Base-by-base conservation (phyloP, 2,888 invertebrate genomes). In the Antitype chi region DNA sequence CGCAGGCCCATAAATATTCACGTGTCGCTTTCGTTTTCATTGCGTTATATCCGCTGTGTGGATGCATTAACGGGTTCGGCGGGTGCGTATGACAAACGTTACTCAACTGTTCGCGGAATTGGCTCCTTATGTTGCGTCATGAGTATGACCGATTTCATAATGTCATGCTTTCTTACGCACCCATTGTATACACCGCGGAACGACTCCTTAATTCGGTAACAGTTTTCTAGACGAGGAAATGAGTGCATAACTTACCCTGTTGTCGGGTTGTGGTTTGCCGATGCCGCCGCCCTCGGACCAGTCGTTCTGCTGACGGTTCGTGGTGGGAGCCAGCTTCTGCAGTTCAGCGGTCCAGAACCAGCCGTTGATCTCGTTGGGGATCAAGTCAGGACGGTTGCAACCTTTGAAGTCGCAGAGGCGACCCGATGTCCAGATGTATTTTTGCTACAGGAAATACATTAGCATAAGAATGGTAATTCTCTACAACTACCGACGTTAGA, bases 281-380 rank as follows among this genome's bases (percentile, higher is more conserved):
- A 98, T 98, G 87, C 99, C 99, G 89, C 99, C 99, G 85, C 97
- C 98, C 92, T 98, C 98, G 57, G 98, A 98, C 99, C 99, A 99
- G 95, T 99, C 99, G 94, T 98, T 98, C 92, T 98, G 98, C 73
- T 97, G 97, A 71, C 98, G 97, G 95, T 98, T 98, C 76, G 97
- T 98, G 74, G 98, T 98, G 68, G 99, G 98, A 1, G 99, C 98
- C 89, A 99, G 95, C 94, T 99, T 99, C 95, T 98, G 98, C 73
- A 98, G 97, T 89, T 98, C 98, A 57, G 98, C 98, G 38, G 99
- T 98, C 99, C 99, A 99, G 97, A 99, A 99, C 99, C 99, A 99
- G 59, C 99, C 99, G 92, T 99, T 98, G 84, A 98, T 94, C 74
- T 97, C 97, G 83, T 98, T 97, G 55, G 99, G 99, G 88, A 98